Conservation (phyloP, 2,113 vertebrate genomes). For the Madoqua kirkii region DNA sequence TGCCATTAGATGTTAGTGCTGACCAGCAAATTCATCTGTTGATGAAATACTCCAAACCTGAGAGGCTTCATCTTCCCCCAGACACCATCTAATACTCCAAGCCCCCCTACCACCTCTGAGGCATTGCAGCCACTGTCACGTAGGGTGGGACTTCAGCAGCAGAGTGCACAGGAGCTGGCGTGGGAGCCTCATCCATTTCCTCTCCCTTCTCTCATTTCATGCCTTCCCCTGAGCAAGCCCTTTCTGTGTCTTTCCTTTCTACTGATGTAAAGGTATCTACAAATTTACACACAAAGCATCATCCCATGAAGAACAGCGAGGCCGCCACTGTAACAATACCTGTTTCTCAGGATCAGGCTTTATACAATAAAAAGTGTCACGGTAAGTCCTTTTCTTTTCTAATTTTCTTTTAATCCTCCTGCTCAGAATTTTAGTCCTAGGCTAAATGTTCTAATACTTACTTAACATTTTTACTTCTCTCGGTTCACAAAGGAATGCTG, state of each 20-base stretch:
- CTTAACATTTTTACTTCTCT: neutral
- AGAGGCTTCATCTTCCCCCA: neutral
- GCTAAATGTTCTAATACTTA: neutral
- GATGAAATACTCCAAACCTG: neutral
- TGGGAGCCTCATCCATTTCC: neutral
- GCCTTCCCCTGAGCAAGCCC: neutral
- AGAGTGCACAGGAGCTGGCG: neutral
- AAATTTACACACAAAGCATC: neutral
- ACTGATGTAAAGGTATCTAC: neutral
- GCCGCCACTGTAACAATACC: neutral
- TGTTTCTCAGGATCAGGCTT: neutral
- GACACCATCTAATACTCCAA: neutral
- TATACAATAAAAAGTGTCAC: neutral
- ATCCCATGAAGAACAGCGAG: neutral
- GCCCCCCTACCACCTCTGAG: no score
- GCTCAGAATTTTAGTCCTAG: neutral
- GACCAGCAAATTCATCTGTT: neutral
- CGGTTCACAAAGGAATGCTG: neutral
- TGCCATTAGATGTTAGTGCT: neutral
- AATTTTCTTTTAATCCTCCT: neutral
- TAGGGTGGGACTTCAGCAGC: fast-evolving
- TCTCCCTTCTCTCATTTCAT: neutral
- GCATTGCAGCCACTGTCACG: neutral
- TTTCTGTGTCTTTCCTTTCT: neutral
- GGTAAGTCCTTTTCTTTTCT: neutral